phyloP scores from a whole-genome alignment of 2,113 vertebrate species.

The Acrocephalus arundinaceus region DNA sequence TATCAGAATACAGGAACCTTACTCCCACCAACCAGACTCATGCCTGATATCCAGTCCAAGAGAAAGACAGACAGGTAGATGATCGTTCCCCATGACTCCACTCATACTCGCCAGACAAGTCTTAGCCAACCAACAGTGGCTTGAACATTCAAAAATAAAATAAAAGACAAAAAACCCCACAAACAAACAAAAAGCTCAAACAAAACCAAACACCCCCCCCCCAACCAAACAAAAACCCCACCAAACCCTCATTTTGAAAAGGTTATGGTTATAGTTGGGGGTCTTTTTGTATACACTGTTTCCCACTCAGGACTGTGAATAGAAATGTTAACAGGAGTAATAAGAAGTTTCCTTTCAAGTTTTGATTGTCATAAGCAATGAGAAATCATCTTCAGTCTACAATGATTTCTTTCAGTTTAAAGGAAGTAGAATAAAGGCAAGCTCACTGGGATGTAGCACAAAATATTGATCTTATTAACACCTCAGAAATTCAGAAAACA shows the following conservation, averaged over 20 bases:
- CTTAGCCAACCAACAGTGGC: neutral
- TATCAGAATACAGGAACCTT: neutral
- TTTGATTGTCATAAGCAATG: neutral
- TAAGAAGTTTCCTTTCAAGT: neutral
- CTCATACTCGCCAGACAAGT: neutral
- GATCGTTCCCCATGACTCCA: neutral
- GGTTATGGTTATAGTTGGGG: neutral
- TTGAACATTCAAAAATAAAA: neutral
- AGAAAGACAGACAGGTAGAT: neutral
- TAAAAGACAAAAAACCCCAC: too few species aligned
- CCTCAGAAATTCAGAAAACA: neutral
- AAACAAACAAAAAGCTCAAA: neutral
- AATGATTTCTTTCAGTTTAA: neutral
- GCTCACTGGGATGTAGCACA: neutral
- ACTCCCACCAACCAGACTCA: neutral
- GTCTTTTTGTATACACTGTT: neutral
- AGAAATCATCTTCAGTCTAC: neutral
- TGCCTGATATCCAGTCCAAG: neutral
- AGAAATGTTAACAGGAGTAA: neutral
- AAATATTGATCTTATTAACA: neutral
- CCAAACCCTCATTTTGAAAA: neutral
- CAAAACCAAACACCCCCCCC: neutral
- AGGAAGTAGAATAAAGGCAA: neutral
- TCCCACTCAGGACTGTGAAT: neutral
- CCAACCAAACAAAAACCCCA: neutral